Conservation (phyloP, 2,113 vertebrate species). For the Desmodus rotundus region DNA sequence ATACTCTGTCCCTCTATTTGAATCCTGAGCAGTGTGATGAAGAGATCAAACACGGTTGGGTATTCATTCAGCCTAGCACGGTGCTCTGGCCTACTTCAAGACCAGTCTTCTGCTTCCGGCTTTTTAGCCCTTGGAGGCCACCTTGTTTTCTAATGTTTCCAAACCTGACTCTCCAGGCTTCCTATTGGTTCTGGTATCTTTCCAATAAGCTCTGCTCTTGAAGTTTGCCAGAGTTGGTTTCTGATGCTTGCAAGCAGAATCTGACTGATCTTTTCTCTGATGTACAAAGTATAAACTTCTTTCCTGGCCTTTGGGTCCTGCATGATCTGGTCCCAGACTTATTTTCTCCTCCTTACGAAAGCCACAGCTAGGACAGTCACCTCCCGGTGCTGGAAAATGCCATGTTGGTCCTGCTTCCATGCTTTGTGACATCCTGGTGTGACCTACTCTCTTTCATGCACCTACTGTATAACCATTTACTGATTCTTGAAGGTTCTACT, state of each 20-base stretch:
- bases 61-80: background rate
- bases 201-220: background rate
- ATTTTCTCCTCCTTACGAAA: background rate
- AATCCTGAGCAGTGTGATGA: background rate
- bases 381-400: background rate
- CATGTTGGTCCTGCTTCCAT: background rate
- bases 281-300: background rate
- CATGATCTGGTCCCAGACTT: background rate
- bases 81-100: background rate
- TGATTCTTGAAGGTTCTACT: background rate
- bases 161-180: background rate
- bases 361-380: background rate
- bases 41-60: background rate
- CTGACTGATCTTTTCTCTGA: background rate
- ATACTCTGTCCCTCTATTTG: background rate
- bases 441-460: background rate
- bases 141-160: background rate
- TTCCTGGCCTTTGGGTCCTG: background rate
- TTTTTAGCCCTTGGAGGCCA: background rate
- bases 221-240: background rate
- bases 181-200: background rate
- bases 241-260: background rate
- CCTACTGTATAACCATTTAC: background rate
- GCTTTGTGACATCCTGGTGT: background rate
- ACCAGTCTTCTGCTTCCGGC: background rate